Base-by-base conservation (phyloP, 2,888 invertebrate species). In the Agapetus fuscipes region DNA sequence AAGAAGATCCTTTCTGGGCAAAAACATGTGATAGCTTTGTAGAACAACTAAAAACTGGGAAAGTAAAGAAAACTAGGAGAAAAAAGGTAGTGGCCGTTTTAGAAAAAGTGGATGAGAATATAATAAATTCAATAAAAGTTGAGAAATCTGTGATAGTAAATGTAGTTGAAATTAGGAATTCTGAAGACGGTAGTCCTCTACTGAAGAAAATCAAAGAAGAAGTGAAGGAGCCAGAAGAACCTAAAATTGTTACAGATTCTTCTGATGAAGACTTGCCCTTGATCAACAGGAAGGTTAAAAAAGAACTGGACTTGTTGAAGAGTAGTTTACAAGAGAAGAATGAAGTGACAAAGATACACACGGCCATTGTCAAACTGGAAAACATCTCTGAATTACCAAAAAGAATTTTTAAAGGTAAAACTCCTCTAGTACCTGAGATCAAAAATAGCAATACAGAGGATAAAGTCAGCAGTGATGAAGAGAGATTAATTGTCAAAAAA, bases 11-110 rank as follows among this genome's bases (percentile, higher is more conserved):
- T 43, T 62, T 65, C 53, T 87, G 85, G 78, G 72, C 74, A 34
- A 77, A 68, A 53, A 75, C 84, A 12, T 86, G 85, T 62, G 83
- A 85, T 59, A 80, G 71, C 60, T 83, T 87, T 56, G 74, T 86
- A 60, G 81, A 84, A 56, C 83, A 86, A 59, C 60, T 87, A 30
- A 75, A 75, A 58, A 69, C 59, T 48, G 73, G 75, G 29, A 65
- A 64, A 37, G 66, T 65, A 34, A 78, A 75, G 57, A 78, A 76
- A 44, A 59, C 62, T 2, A 60, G 65, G 12, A 70, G 67, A 58
- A 75, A 71, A 63, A 72, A 70, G 42, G 3, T 15, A 3, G 3
- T 13, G 2, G 25, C 17, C 3, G 40, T 38, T 24, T 64, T 65
- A 54, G 11, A 31, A 48, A 16, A 59, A 59, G 25, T 50, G 41